Evolutionary conservation across 2,797 vertebrate species (phyloP).

Genomic region (Nyctalus aviator): DNA sequence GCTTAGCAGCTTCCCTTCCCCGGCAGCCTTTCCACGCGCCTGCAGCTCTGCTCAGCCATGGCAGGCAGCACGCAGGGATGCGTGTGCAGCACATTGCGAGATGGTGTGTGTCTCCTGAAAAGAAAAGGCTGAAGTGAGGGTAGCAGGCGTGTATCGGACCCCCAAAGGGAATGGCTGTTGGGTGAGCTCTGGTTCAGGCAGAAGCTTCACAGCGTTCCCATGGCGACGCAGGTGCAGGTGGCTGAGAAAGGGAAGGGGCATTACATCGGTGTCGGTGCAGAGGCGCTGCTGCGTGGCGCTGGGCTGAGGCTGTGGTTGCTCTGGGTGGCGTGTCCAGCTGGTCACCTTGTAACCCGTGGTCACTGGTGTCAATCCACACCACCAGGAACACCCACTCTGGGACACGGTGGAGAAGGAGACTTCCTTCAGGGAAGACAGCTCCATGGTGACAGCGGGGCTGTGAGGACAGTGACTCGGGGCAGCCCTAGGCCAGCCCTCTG

Average conservation of each 20-base stretch:
- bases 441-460: not conserved
- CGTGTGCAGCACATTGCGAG: not conserved
- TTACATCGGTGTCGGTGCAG: too few species aligned
- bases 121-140: too few species aligned
- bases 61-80: not conserved
- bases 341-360: not conserved
- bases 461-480: not conserved
- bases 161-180: too few species aligned
- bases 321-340: not conserved
- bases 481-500: not conserved
- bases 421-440: not conserved
- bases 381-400: not conserved
- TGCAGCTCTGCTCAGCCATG: not conserved
- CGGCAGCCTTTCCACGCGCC: not conserved
- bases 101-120: not conserved
- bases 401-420: not conserved
- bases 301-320: not conserved
- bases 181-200: not conserved
- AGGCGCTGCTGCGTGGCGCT: not conserved
- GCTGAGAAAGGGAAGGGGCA: too few species aligned
- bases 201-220: too few species aligned
- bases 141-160: too few species aligned
- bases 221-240: too few species aligned
- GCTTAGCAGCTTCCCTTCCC: not conserved
- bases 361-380: not conserved